Evolutionary conservation across 2,113 vertebrate genomes (phyloP), one percentile per base, ranked within the genome.

Genomic region (Geococcyx californianus): DNA sequence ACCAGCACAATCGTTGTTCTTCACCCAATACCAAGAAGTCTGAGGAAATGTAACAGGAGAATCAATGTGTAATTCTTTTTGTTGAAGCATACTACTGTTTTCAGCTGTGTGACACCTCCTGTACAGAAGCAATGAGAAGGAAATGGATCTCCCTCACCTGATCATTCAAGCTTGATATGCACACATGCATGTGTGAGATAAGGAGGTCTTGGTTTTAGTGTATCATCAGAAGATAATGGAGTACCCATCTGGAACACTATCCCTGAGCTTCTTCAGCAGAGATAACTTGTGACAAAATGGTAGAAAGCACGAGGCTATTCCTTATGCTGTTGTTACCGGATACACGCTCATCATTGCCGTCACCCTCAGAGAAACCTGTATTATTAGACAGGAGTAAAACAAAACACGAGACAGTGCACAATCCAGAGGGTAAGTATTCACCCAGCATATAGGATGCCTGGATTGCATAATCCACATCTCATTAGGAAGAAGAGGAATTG

Each of bases 381-480:
- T 51, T 45, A 16, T 6, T 4, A 44, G 45, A 18, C 11, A 34
- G 69, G 21, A 86, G 47, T 12, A 16, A 73, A 55, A 63, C 47
- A 58, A 26, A 58, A 26, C 20, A 18, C 1, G 3, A 38, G 55
- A 40, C 5, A 3, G 31, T 75, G 18, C 6, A 10, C 19, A 42
- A 17, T 26, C n/a, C 20, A 13, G 51, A 26, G 14, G 10, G 6
- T 62, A 44, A 52, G 7, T 8, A 29, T 29, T 85, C 66, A 44
- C 18, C 6, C 9, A 44, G 19, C 10, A 16, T 33, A 31, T 5
- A 51, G 29, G 44, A 55, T 38, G 47, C 7, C 19, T 29, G 40
- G 19, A 66, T 1, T 2, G 0, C 0, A 0, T 11, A 26, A 2
- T 64, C 33, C 9, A 0, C 7, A 3, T 11, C 2, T 5, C 6